Percentiles rank a stretch among this genome's conserved stretches.
Evolutionary conservation across 2,113 vertebrate genomes (phyloP).

Genomic region (Ictalurus furcatus): DNA sequence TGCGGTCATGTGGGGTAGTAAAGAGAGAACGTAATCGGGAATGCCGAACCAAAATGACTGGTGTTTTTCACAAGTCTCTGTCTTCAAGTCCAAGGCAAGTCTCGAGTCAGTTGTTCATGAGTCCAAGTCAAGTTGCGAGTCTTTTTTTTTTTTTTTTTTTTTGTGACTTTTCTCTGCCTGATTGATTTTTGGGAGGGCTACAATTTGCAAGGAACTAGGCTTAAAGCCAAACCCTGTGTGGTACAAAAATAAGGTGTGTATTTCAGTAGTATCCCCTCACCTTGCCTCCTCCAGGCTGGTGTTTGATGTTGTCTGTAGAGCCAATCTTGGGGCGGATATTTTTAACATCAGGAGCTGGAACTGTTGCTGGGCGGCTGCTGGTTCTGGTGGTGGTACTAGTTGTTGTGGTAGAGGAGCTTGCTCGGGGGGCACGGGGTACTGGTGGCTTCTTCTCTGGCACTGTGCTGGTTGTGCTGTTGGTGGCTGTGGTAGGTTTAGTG

Average conservation of each 20-base stretch:
- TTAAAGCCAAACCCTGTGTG: neutral
- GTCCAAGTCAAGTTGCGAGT: too few species aligned
- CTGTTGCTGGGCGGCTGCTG: constrained; percentile 66
- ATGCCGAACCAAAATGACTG: too few species aligned
- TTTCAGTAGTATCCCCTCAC: constrained; percentile 64
- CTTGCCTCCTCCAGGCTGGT: constrained; percentile 94
- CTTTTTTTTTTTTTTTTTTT: too few species aligned
- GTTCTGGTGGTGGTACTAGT: constrained; percentile 50
- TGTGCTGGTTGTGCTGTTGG: constrained; percentile 58
- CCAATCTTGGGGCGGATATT: constrained; percentile 88
- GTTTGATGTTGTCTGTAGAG: constrained; percentile 90
- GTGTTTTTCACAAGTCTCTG: too few species aligned
- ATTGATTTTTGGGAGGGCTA: neutral
- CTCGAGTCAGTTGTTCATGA: too few species aligned
- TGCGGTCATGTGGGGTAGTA: too few species aligned
- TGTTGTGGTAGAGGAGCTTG: constrained; percentile 45
- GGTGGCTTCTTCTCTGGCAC: constrained; percentile 74
- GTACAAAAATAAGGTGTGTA: neutral
- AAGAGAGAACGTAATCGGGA: too few species aligned
- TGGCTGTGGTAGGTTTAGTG: constrained; percentile 55
- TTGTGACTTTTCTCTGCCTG: too few species aligned
- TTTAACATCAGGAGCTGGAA: constrained; percentile 74
- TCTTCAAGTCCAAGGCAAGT: too few species aligned
- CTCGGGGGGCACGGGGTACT: constrained; percentile 58
- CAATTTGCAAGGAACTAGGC: neutral